Evolutionary conservation across 2,797 vertebrate species (phyloP).

Genomic region (Hybognathus amarus): DNA sequence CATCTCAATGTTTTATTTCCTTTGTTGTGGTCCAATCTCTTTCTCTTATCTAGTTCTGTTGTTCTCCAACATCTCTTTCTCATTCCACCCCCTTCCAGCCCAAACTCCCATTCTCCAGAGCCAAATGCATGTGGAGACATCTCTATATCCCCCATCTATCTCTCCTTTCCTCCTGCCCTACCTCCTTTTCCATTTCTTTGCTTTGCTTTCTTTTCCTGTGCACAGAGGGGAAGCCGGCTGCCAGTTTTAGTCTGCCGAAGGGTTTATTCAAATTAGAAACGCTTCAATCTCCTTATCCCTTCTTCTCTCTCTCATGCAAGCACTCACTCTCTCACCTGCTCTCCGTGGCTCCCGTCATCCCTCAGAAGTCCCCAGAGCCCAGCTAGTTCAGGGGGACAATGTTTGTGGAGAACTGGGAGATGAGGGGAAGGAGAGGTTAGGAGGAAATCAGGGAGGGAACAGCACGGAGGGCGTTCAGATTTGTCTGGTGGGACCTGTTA

Average conservation of each 20-base stretch:
- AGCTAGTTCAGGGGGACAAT: conserved; percentile 77
- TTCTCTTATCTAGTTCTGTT: conserved; percentile 74
- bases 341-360: conserved; percentile 41
- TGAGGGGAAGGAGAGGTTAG: conserved; percentile 40
- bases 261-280: conserved; percentile 86
- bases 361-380: conserved; percentile 69
- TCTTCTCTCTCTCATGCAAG: conserved; percentile 47
- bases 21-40: conserved; percentile 66
- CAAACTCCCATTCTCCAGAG: conserved; percentile 58
- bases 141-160: conserved; percentile 67
- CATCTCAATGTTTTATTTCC: conserved; percentile 69
- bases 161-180: conserved; percentile 70
- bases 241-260: conserved; percentile 84
- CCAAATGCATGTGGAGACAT: conserved; percentile 59
- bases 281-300: conserved; percentile 75
- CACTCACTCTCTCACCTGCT: conserved; percentile 62
- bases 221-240: conserved; percentile 82
- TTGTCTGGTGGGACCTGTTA: conserved; percentile 75
- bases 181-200: conserved; percentile 56
- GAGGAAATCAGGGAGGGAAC: conserved; percentile 60
- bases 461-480: conserved; percentile 55
- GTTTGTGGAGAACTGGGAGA: conserved; percentile 75
- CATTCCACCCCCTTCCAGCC: conserved; percentile 45
- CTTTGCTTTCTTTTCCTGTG: conserved; percentile 63
- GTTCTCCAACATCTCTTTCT: conserved; percentile 67